phyloP scores from a whole-genome alignment of 2,797 vertebrate species.

The Mycteria americana region DNA sequence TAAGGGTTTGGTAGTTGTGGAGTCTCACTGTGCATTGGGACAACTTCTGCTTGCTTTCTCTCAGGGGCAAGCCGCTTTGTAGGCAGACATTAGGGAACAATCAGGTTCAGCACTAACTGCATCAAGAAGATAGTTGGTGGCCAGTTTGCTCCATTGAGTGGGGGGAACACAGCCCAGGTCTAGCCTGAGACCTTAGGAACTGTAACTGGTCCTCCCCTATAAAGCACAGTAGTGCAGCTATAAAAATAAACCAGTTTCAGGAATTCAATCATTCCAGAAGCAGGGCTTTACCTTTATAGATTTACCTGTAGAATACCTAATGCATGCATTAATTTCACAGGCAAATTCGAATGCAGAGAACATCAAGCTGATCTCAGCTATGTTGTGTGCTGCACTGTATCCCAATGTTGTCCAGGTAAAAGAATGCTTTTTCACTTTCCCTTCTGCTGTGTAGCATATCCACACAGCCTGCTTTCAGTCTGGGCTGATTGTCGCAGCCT shows the following conservation, averaged over 20 bases:
- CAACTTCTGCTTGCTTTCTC: not conserved
- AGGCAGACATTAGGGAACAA: not conserved
- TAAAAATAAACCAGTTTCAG: not conserved
- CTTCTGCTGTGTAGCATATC: not conserved
- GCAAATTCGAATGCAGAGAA: conserved; percentile 94
- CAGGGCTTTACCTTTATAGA: not conserved
- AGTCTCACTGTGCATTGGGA: not conserved
- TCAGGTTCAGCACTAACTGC: not conserved
- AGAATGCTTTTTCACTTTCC: not conserved
- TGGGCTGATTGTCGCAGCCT: not conserved
- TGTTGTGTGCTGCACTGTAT: conserved; percentile 96
- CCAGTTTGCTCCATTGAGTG: not conserved
- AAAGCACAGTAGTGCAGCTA: not conserved
- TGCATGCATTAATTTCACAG: conserved; percentile 67
- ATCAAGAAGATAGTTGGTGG: not conserved
- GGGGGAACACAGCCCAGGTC: not conserved
- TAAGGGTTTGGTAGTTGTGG: not conserved
- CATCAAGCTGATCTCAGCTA: conserved; percentile 91
- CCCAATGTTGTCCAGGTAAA: conserved; percentile 97
- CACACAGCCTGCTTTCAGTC: not conserved
- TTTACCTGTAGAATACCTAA: not conserved
- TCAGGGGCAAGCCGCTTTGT: not conserved
- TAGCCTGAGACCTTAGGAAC: not conserved
- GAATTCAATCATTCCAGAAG: not conserved
- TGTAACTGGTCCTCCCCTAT: not conserved